Conservation (phyloP, 2,888 invertebrate species). For the Stratiomys singularior region DNA sequence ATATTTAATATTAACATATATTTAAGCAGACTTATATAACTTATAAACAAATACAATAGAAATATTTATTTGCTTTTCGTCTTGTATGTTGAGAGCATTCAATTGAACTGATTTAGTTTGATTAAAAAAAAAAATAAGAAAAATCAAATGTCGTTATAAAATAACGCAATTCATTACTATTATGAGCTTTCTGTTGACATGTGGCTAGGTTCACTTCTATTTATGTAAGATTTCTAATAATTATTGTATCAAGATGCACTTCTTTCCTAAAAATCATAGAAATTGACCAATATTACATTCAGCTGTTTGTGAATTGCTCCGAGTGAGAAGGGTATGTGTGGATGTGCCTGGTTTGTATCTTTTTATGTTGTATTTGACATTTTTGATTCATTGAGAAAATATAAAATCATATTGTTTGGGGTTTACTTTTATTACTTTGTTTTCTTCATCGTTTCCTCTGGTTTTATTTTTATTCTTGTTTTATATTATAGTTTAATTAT, state of each 20-base stretch:
- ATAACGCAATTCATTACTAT: not conserved
- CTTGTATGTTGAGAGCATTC: not conserved
- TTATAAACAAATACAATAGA: constrained; percentile 51
- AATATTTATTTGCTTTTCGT: not conserved
- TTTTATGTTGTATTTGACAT: not conserved
- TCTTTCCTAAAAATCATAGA: constrained; percentile 40
- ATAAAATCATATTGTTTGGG: constrained; percentile 29
- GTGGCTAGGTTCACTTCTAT: not conserved
- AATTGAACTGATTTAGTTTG: not conserved
- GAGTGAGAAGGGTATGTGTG: too few relatives aligned
- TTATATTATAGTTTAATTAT: constrained; percentile 46
- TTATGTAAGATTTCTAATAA: not conserved
- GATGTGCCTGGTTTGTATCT: not conserved
- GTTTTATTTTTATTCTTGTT: constrained; percentile 40
- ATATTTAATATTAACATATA: constrained; percentile 47
- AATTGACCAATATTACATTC: constrained; percentile 43
- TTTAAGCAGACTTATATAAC: constrained; percentile 51
- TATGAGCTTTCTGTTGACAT: not conserved
- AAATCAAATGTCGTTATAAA: not conserved
- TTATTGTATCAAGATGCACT: constrained; percentile 24
- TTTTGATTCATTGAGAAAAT: not conserved
- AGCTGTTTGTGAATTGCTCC: not conserved
- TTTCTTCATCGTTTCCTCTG: constrained; percentile 35
- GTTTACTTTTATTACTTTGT: constrained; percentile 45
- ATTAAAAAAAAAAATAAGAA: not conserved